Evolutionary conservation across 2,888 invertebrate species (phyloP), one percentile per base, ranked within the genome.

Genomic region (Meganola albula): DNA sequence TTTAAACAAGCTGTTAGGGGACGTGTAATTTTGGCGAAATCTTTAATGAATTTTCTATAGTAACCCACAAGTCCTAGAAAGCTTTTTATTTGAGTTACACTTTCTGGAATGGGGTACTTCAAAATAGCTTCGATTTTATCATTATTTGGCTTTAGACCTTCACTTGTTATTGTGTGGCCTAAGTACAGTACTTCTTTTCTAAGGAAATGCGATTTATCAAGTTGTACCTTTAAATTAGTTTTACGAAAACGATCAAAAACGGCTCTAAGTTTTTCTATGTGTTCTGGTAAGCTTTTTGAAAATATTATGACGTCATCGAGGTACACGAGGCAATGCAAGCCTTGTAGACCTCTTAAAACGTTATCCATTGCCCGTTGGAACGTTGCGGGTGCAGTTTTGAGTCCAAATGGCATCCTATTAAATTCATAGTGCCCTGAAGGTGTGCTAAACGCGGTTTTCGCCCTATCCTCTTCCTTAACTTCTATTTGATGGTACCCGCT

Each of bases 41-140:
- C 34, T 31, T 40, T 24, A 5, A 72, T 31, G 30, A 74, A 74
- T 32, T 57, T 56, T n/a, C 68, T 14, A 21, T 74, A 72, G 32
- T 71, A 71, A 2, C 70, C 63, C 2, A 58, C 21, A 14, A 74
- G 24, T 6, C 70, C 71, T 11, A 71, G 21, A 34, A 74, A 75
- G n/a, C 37, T 27, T 51, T 58, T 54, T 0, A 62, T 56, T 30
- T 57, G 48, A 3, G 31, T 54, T 0, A 30, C 2, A 0, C 44
- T 51, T 32, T 48, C 41, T 0, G 60, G 63, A 8, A 44, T 12
- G 1, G 54, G 55, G 9, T 49, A 57, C 0, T 54, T 38, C 25
- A 46, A 24, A 5, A 62, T 37, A 1, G 51, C 45, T 10, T 46
- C 23, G 4, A 60, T 50, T 40, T 58, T 58, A 24, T 51, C 42